Percentiles rank a stretch among this genome's conserved stretches.
phyloP scores from a whole-genome alignment of 2,888 invertebrate species.

The Polymixis flavicincta region DNA sequence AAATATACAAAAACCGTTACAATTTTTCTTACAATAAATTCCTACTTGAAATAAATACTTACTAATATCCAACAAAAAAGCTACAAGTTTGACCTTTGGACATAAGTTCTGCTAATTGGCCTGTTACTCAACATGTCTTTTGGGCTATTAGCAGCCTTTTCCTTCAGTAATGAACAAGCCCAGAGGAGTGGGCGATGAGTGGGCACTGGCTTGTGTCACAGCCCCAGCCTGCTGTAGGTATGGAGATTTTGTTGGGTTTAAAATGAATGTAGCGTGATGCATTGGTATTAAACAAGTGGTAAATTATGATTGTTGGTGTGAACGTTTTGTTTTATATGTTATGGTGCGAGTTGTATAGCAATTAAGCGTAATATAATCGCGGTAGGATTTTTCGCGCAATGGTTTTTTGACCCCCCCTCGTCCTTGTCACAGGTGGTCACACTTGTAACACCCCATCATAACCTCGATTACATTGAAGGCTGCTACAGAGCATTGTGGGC shows the following conservation, averaged over 20 bases:
- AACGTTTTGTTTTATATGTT: no score
- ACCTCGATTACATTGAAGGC: no score
- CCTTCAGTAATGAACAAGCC: constrained; percentile 19
- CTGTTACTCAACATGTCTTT: constrained; percentile 34
- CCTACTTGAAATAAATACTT: neutral
- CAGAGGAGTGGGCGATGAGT: constrained; percentile 8
- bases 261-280: no score
- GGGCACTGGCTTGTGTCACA: neutral
- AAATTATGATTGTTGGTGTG: neutral
- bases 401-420: no score
- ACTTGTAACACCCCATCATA: no score
- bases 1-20: neutral
- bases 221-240: neutral
- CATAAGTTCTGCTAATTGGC: constrained; percentile 32
- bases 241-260: neutral
- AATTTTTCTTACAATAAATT: neutral
- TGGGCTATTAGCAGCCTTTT: constrained; percentile 10
- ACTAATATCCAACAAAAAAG: neutral
- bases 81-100: constrained; percentile 27
- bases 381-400: no score
- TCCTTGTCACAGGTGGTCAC: no score
- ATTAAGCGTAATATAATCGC: no score
- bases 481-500: no score
- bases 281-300: neutral
- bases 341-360: no score